Evolutionary conservation across 2,888 invertebrate species (phyloP), one percentile per base, ranked within the genome.

Genomic region (Diabrotica balteata): DNA sequence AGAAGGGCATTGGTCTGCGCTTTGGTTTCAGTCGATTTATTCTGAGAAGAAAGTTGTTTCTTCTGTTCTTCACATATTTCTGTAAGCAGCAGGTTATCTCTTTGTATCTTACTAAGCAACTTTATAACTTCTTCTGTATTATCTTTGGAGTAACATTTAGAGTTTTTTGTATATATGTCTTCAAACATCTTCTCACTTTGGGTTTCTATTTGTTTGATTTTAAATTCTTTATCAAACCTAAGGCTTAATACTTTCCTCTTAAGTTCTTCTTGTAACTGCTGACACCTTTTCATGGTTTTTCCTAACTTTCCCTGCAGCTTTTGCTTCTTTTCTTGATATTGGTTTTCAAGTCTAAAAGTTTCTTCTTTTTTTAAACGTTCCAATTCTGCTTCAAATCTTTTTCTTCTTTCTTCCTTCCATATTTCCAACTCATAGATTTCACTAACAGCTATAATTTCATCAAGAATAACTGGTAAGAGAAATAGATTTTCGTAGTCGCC

Each of bases 331-430:
- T 85, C 86, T 8, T 85, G 82, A 89, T 90, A 90, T 72, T 89
- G 89, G 8, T 70, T 70, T 58, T 78, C 69, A 7, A 78, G 66
- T 45, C 63, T 70, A 32, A 68, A 59, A 2, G 71, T 63, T 67
- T 76, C 75, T n/a, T 63, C 63, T 11, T 63, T 47, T 61, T 75
- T 76, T 6, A 72, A 68, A 4, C 60, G 42, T 49, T 77, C 74
- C 77, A 90, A 88, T 82, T 90, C 90, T 52, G 83, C 80, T 76
- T 88, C 86, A 76, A 90, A 92, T 7, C 88, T 78, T 69, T 88
- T 86, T 77, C 90, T 89, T 76, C 92, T 90, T 43, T 87, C 85
- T 70, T 89, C 87, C 78, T 92, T 93, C 93, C 93, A 93, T 42
- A 88, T 88, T 77, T 91, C 91, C 2, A 93, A 82, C 70, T 92